These are phyloP conservation scores for Albula glossodonta DNA, from an alignment of 2,113 vertebrate genomes.

Conservation along the genomic window DNA sequence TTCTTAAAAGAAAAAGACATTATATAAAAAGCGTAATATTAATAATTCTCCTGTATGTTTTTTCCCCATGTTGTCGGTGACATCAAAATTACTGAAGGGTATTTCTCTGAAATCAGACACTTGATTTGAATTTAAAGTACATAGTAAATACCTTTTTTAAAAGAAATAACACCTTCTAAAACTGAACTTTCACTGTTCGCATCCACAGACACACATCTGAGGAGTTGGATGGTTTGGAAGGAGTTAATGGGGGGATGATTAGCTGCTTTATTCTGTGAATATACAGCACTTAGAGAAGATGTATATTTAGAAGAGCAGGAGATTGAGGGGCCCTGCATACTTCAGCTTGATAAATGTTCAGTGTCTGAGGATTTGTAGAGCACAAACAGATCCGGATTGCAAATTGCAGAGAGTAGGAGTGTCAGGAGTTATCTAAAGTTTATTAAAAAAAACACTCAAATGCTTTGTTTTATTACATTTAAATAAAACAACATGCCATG, in stretches of 20 bases:
- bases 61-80: no score
- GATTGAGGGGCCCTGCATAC: conserved; percentile 49
- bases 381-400: conserved; percentile 72
- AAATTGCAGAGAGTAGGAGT: conserved; percentile 69
- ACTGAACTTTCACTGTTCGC: not conserved
- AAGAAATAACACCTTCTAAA: not conserved
- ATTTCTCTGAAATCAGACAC: no score
- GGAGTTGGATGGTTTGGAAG: not conserved
- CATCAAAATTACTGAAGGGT: no score
- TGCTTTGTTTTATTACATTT: conserved; percentile 31
- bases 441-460: conserved; percentile 27
- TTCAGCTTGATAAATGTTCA: conserved; percentile 66
- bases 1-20: not conserved
- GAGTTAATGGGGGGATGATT: conserved; percentile 53
- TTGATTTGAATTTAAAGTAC: not conserved
- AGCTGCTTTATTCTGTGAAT: conserved; percentile 52
- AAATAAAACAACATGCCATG: conserved; percentile 35
- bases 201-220: not conserved
- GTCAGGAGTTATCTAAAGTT: conserved; percentile 33
- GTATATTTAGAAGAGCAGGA: conserved; percentile 62
- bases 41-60: no score
- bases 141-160: not conserved
- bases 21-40: no score
- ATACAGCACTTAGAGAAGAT: conserved; percentile 56
- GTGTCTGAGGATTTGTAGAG: conserved; percentile 72